Percentiles rank a stretch among this genome's conserved stretches.
Evolutionary conservation across 2,797 vertebrate species (phyloP).

Genomic region (Epinephelus malabaricus): DNA sequence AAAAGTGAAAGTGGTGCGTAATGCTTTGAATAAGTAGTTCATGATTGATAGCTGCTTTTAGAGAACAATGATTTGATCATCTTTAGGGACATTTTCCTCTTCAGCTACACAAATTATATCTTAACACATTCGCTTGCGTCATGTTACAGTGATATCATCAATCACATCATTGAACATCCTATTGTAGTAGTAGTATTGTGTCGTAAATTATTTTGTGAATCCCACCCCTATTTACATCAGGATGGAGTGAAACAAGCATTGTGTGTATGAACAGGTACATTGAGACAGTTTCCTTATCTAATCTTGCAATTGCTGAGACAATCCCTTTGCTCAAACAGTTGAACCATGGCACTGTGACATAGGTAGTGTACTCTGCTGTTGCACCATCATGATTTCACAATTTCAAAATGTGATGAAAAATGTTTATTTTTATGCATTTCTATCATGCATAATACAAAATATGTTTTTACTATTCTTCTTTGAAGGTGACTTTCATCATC

Average conservation of each 20-base stretch:
- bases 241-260: neutral
- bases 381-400: constrained; percentile 4
- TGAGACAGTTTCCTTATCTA: constrained; percentile 28
- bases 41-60: neutral
- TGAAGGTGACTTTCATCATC: neutral
- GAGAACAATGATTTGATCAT: neutral
- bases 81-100: neutral
- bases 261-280: constrained; percentile 15
- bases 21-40: neutral
- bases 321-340: constrained; percentile 2
- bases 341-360: neutral
- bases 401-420: constrained; percentile 4
- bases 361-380: neutral
- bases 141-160: neutral
- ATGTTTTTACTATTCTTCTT: neutral
- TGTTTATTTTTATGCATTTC: neutral
- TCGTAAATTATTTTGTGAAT: neutral
- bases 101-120: neutral
- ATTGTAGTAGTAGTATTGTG: neutral
- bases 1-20: neutral
- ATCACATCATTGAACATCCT: neutral
- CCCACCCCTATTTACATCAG: neutral
- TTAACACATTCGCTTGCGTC: neutral
- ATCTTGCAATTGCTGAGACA: constrained; percentile 7
- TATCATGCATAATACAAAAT: neutral